Percentiles rank a stretch among this genome's conserved stretches.
These are phyloP conservation scores for Dolichotis patagonum DNA, from an alignment of 2,113 vertebrate species.

Conservation along the genomic window DNA sequence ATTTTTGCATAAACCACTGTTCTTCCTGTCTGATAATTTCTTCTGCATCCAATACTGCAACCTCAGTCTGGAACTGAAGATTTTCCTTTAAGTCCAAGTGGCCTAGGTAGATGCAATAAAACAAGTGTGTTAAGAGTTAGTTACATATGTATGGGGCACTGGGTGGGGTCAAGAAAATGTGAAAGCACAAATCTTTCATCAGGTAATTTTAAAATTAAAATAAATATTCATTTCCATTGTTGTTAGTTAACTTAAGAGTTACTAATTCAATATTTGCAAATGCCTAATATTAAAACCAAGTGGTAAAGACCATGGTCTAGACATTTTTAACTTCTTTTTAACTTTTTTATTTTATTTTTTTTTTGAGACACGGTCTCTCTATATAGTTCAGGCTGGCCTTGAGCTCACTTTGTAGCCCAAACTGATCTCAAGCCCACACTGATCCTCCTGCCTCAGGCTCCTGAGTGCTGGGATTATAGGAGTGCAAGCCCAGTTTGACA, in stretches of 20 bases:
- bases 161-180: background rate
- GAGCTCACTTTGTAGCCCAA: no score
- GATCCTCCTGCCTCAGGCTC: no score
- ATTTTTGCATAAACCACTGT: accelerated
- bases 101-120: background rate
- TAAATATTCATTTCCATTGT: background rate
- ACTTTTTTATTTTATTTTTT: no score
- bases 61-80: background rate
- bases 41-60: background rate
- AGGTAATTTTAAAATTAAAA: background rate
- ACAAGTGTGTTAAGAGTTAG: background rate
- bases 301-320: background rate
- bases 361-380: no score
- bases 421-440: no score
- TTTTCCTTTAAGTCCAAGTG: background rate
- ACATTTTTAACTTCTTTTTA: background rate
- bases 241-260: background rate
- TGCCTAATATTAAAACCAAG: background rate
- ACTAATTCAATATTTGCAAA: background rate
- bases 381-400: no score
- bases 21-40: background rate
- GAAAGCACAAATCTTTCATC: background rate
- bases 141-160: accelerated
- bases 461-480: no score
- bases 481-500: no score